phyloP scores from a whole-genome alignment of 2,888 invertebrate species.

The Philonicus albiceps region DNA sequence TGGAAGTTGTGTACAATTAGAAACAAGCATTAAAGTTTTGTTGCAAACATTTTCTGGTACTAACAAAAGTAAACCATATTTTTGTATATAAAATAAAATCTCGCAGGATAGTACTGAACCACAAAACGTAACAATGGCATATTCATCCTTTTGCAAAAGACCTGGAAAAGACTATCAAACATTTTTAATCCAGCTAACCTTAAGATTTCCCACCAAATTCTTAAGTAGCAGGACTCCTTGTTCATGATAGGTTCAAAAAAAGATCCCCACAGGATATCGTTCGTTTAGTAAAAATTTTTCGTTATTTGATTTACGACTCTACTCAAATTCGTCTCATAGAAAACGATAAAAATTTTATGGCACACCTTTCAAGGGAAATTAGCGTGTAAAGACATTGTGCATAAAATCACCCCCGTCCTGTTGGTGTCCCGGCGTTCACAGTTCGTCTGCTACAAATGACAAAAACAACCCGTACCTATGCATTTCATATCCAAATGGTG shows the following conservation, averaged over 20 bases:
- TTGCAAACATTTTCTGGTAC: not conserved
- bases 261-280: conserved; percentile 11
- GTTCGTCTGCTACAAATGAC: not conserved
- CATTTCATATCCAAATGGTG: no score
- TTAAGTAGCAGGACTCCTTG: not conserved
- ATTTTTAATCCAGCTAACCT: not conserved
- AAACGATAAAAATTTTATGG: conserved; percentile 42
- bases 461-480: not conserved
- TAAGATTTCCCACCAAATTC: not conserved
- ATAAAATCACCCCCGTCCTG: not conserved
- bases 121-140: not conserved
- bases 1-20: no score
- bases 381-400: conserved; percentile 45
- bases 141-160: not conserved
- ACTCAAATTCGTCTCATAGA: not conserved
- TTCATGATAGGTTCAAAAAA: not conserved
- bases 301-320: not conserved
- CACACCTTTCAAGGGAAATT: conserved; percentile 43
- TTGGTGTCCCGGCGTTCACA: not conserved
- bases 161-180: not conserved
- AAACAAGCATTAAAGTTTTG: not conserved
- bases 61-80: not conserved
- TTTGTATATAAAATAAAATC: not conserved
- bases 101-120: not conserved
- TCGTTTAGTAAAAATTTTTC: not conserved